A percentile compares a stretch with the other conserved stretches of the same genome.
Conservation (phyloP, 2,888 invertebrate species). For the Apotomis capreana region DNA sequence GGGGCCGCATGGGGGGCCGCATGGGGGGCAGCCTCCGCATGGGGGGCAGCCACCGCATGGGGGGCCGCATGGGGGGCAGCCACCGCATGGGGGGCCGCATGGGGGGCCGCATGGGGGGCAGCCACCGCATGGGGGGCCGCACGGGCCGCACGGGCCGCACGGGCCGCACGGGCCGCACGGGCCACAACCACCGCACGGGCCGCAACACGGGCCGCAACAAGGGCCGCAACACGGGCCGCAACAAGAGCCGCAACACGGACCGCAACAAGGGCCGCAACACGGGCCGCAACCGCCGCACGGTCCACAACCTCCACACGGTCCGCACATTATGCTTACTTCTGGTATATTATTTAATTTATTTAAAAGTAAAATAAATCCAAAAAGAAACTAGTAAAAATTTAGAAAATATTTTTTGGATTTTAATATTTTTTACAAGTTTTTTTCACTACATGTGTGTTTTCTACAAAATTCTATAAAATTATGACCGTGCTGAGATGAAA, state of each 20-base stretch:
- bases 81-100: slow-evolving; percentile 35
- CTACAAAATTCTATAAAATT: slow-evolving; percentile 5
- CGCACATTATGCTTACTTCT: slow-evolving; percentile 8
- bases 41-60: slow-evolving; percentile 40
- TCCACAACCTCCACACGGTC: slow-evolving; percentile 23
- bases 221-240: background rate
- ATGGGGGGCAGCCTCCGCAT: slow-evolving; percentile 33
- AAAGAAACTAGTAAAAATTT: background rate
- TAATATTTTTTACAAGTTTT: background rate
- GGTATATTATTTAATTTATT: slow-evolving; percentile 6
- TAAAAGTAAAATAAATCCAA: slow-evolving; percentile 6
- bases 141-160: slow-evolving; percentile 8
- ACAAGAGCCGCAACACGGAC: background rate
- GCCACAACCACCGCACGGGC: slow-evolving; percentile 1
- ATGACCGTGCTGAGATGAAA: background rate
- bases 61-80: slow-evolving; percentile 26
- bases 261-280: slow-evolving; percentile 4
- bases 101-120: slow-evolving; percentile 38
- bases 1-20: slow-evolving; percentile 65
- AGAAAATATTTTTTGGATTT: slow-evolving; percentile 8
- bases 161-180: background rate
- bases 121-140: background rate
- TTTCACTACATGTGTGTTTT: slow-evolving; percentile 9
- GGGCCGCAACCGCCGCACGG: slow-evolving; percentile 8
- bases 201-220: background rate